These are phyloP conservation scores for Asbolus verrucosus DNA, from an alignment of 1,140 invertebrate species.

Conservation along the genomic window DNA sequence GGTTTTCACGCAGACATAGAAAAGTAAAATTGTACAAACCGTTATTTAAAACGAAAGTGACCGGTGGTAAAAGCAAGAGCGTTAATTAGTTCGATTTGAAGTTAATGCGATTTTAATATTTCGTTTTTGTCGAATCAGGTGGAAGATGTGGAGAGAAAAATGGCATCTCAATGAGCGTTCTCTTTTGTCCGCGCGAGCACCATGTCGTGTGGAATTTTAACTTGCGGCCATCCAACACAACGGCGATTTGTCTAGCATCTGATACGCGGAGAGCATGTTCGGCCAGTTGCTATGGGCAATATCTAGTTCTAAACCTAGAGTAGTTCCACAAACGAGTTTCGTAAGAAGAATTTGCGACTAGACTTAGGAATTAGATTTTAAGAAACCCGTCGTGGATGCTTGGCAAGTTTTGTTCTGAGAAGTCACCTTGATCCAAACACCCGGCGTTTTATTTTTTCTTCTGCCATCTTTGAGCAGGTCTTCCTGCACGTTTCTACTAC, in stretches of 20 bases:
- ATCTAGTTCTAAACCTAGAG: conserved; percentile 32
- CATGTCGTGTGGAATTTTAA: conserved; percentile 28
- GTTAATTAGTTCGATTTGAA: conserved; percentile 9
- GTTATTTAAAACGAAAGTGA: conserved; percentile 14
- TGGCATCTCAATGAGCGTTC: not conserved
- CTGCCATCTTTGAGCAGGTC: too few species aligned
- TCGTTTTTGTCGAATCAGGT: not conserved
- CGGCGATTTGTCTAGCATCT: conserved; percentile 24
- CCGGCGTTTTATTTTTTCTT: conserved; percentile 4
- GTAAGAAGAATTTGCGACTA: conserved; percentile 34
- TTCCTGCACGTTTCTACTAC: not conserved
- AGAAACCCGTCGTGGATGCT: conserved; percentile 37
- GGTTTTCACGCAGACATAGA: not conserved
- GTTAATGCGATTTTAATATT: not conserved
- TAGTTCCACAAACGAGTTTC: conserved; percentile 33
- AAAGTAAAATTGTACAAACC: conserved; percentile 18
- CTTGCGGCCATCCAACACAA: conserved; percentile 16
- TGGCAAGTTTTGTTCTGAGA: conserved; percentile 7
- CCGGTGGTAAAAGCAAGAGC: not conserved
- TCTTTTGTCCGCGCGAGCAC: conserved; percentile 7
- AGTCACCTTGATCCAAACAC: conserved; percentile 22
- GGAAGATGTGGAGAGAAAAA: not conserved
- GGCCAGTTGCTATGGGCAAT: conserved; percentile 29
- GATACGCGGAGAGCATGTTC: conserved; percentile 2
- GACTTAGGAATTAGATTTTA: conserved; percentile 29